Evolutionary conservation across 2,113 vertebrate genomes (phyloP).

Genomic region (Oreochromis spilurus): DNA sequence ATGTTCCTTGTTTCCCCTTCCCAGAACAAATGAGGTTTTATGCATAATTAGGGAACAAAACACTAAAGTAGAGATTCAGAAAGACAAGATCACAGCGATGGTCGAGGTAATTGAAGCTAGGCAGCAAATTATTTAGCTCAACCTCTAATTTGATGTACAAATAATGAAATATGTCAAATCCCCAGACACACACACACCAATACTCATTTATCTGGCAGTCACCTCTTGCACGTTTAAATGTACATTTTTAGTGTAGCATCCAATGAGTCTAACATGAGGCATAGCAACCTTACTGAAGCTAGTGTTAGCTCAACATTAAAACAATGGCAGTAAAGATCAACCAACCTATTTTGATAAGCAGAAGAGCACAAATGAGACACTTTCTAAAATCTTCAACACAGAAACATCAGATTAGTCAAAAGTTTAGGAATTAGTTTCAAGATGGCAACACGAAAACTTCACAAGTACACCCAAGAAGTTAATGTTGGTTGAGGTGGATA

Average conservation of each 20-base stretch:
- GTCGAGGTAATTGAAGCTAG: background rate
- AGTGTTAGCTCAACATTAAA: background rate
- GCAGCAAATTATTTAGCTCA: background rate
- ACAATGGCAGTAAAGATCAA: fast-evolving
- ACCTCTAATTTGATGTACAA: background rate
- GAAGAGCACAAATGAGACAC: background rate
- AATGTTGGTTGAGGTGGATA: background rate
- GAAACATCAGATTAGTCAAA: background rate
- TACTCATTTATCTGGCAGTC: background rate
- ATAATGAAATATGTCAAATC: background rate
- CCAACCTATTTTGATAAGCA: background rate
- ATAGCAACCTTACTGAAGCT: background rate
- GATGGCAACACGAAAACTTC: background rate
- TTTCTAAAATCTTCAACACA: background rate
- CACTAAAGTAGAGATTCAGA: background rate
- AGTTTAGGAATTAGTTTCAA: background rate
- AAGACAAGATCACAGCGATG: background rate
- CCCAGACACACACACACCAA: background rate
- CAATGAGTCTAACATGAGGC: background rate
- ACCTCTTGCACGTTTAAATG: background rate
- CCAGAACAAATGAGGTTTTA: background rate
- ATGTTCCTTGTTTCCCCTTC: background rate
- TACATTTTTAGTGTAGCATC: background rate
- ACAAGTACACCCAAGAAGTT: fast-evolving
- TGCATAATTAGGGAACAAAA: background rate